Evolutionary conservation across 2,888 invertebrate species (phyloP).

Genomic region (Stramonita haemastoma): DNA sequence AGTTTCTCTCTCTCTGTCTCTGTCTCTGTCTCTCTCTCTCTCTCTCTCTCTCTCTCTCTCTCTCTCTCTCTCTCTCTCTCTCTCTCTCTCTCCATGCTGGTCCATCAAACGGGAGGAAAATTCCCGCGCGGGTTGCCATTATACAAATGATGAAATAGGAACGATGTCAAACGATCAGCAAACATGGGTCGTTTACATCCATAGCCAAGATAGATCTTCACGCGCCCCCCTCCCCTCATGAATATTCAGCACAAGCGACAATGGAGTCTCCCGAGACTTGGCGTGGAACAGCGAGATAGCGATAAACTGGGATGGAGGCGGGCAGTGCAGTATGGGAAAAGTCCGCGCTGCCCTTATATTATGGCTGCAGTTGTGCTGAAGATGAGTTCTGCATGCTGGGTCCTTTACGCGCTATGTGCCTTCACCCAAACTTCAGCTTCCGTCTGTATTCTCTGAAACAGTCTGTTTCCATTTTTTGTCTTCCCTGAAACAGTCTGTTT

Average conservation of each 20-base stretch:
- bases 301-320: not conserved
- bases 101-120: not conserved
- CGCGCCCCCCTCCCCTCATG: not conserved
- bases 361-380: too few relatives aligned
- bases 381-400: too few relatives aligned
- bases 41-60: too few relatives aligned
- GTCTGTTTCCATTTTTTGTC: too few relatives aligned
- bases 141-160: conserved; percentile 14
- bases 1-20: too few relatives aligned
- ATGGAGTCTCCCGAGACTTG: not conserved
- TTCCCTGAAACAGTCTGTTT: too few relatives aligned
- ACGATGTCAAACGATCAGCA: conserved; percentile 21
- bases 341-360: too few relatives aligned
- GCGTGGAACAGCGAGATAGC: not conserved
- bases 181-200: conserved; percentile 16
- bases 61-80: not conserved
- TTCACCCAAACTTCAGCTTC: too few relatives aligned
- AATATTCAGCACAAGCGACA: not conserved
- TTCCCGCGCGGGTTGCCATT: not conserved
- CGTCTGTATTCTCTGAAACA: too few relatives aligned
- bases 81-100: not conserved
- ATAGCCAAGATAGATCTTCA: conserved; percentile 8
- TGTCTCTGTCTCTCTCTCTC: too few relatives aligned
- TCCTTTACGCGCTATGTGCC: too few relatives aligned
- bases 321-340: too few relatives aligned